A percentile compares a stretch with the other conserved stretches of the same genome.
Conservation (phyloP, 2,888 invertebrate species). For the Dusona sp. region DNA sequence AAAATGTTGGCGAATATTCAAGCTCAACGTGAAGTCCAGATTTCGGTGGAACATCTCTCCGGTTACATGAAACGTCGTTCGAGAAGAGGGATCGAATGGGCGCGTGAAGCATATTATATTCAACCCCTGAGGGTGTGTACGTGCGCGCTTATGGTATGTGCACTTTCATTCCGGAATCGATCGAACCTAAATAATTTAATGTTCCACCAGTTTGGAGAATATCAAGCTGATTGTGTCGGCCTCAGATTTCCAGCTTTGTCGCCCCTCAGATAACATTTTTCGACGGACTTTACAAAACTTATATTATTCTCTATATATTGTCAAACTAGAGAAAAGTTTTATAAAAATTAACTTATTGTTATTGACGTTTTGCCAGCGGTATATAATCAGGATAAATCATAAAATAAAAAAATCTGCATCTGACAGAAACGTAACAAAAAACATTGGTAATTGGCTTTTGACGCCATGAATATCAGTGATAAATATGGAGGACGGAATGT, state of each 20-base stretch:
- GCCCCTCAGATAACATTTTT: too few species aligned
- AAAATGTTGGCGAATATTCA: background rate
- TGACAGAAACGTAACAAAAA: too few species aligned
- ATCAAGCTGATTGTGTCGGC: constrained; percentile 22
- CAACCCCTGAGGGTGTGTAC: constrained; percentile 4
- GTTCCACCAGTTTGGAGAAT: constrained; percentile 33
- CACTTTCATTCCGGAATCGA: constrained; percentile 52
- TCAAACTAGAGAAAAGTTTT: too few species aligned
- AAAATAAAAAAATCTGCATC: too few species aligned
- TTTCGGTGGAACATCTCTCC: constrained; percentile 5
- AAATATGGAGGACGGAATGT: too few species aligned
- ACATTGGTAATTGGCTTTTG: too few species aligned
- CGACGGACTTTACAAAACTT: too few species aligned
- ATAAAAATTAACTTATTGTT: too few species aligned
- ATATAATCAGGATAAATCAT: too few species aligned
- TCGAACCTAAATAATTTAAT: constrained; percentile 63
- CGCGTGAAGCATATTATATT: constrained; percentile 3
- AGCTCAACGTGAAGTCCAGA: constrained; percentile 16
- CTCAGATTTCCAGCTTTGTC: constrained; percentile 16
- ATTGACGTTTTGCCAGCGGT: too few species aligned
- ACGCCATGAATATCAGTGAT: too few species aligned
- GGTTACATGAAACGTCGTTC: constrained; percentile 5
- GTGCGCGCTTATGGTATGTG: constrained; percentile 24
- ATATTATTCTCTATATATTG: too few species aligned
- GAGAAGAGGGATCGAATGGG: constrained; percentile 18